phyloP scores from a whole-genome alignment of 1,140 invertebrate species.

The Drosophila mayri region DNA sequence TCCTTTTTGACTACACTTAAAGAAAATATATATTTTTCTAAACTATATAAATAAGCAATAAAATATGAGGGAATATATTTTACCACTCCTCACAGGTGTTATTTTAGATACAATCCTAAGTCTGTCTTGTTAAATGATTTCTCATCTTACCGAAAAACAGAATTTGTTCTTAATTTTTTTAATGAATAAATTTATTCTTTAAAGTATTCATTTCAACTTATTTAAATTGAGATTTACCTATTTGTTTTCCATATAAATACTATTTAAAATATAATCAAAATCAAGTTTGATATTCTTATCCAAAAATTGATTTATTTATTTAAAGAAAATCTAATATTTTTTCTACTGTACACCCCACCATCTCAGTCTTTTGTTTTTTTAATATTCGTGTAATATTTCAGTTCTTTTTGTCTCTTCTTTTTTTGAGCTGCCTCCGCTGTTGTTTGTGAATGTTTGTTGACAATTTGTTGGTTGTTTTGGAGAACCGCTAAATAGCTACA shows the following conservation, averaged over 20 bases:
- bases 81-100: background rate
- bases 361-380: slow-evolving; percentile 50
- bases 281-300: no score
- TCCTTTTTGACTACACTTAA: background rate
- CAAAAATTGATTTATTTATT: background rate
- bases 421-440: slow-evolving; percentile 31
- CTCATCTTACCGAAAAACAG: background rate
- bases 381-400: slow-evolving; percentile 80
- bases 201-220: no score
- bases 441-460: slow-evolving; percentile 63
- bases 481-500: slow-evolving; percentile 81
- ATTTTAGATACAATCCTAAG: background rate
- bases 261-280: no score
- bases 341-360: background rate
- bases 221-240: no score
- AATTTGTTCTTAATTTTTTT: background rate
- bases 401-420: slow-evolving; percentile 50
- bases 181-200: background rate
- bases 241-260: background rate
- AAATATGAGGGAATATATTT: background rate
- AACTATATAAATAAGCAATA: background rate
- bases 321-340: background rate
- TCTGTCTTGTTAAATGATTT: background rate
- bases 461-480: slow-evolving; percentile 74
- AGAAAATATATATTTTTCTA: background rate